A percentile compares a stretch with the other conserved stretches of the same genome.
Conservation (phyloP, 92 coral and sea anemone genomes). For the Isaurus tuberculatus region DNA sequence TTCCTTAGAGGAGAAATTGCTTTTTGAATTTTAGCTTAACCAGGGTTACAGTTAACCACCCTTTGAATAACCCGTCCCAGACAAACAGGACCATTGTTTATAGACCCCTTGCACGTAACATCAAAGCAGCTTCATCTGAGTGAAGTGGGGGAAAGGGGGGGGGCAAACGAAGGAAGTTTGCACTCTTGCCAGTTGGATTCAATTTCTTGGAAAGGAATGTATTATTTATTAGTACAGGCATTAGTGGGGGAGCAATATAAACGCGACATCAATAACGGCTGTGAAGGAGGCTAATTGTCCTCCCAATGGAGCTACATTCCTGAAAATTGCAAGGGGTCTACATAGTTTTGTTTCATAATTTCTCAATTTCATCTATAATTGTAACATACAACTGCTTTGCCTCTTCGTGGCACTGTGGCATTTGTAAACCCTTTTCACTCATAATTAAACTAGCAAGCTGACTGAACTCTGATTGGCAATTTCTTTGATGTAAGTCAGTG, state of each 20-base stretch:
- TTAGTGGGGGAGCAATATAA: not conserved
- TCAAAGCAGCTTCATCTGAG: not conserved
- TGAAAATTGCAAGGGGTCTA: not conserved
- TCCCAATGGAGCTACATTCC: not conserved
- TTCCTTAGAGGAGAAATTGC: no score
- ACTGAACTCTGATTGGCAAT: not conserved
- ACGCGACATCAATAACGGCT: not conserved
- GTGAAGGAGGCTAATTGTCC: not conserved
- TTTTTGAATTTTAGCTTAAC: no score
- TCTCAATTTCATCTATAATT: no score
- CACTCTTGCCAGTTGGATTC: not conserved
- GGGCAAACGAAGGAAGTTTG: not conserved
- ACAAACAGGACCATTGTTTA: not conserved
- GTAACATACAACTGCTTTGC: not conserved
- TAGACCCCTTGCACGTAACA: not conserved
- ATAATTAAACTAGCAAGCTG: not conserved
- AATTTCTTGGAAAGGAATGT: not conserved
- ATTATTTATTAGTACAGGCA: not conserved
- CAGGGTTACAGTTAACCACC: no score
- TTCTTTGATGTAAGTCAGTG: not conserved
- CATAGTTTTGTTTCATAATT: not conserved
- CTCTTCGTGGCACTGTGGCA: not conserved
- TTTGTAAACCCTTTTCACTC: not conserved
- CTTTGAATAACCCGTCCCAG: not conserved
- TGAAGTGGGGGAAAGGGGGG: not conserved